Percentiles rank a stretch among this genome's conserved stretches.
Evolutionary conservation across 2,113 vertebrate genomes (phyloP).

Genomic region (Zeus faber): DNA sequence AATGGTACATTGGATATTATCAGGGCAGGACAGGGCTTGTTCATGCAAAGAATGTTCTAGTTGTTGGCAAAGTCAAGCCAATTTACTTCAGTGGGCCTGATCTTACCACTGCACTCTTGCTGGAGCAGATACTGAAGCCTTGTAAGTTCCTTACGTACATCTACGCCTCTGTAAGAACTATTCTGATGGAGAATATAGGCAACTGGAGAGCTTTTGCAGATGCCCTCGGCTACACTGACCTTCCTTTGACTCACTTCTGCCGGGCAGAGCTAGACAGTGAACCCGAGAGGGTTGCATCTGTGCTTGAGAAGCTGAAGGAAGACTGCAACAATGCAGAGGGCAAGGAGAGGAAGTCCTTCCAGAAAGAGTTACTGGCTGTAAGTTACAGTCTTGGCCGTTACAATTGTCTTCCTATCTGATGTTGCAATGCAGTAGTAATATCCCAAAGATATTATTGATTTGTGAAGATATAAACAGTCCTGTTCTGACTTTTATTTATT

Average conservation of each 20-base stretch:
- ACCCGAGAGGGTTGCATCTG: conserved; percentile 87
- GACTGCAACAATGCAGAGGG: conserved; percentile 88
- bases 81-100: conserved; percentile 83
- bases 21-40: conserved; percentile 89
- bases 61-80: conserved; percentile 85
- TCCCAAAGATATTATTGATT: conserved; percentile 6
- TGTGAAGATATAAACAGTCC: conserved; percentile 8
- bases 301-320: conserved; percentile 94
- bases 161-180: conserved; percentile 90
- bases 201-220: conserved; percentile 92
- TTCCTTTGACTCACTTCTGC: conserved; percentile 87
- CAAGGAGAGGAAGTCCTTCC: conserved; percentile 93
- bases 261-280: conserved; percentile 88
- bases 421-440: conserved; percentile 9
- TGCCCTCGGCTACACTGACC: conserved; percentile 83
- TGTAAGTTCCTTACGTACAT: conserved; percentile 98
- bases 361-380: conserved; percentile 94
- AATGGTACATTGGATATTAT: conserved; percentile 96
- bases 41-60: conserved; percentile 90
- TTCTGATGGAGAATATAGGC: conserved; percentile 93
- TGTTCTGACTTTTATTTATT: conserved; percentile 1
- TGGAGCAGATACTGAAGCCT: conserved; percentile 91
- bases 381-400: conserved; percentile 58
- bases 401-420: neutral
- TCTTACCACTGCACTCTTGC: conserved; percentile 82